Percentiles rank a stretch among this genome's conserved stretches.
These are phyloP conservation scores for Hormiphora californensis DNA, from an alignment of 37 sponge, comb jelly and placozoan species.

Conservation along the genomic window DNA sequence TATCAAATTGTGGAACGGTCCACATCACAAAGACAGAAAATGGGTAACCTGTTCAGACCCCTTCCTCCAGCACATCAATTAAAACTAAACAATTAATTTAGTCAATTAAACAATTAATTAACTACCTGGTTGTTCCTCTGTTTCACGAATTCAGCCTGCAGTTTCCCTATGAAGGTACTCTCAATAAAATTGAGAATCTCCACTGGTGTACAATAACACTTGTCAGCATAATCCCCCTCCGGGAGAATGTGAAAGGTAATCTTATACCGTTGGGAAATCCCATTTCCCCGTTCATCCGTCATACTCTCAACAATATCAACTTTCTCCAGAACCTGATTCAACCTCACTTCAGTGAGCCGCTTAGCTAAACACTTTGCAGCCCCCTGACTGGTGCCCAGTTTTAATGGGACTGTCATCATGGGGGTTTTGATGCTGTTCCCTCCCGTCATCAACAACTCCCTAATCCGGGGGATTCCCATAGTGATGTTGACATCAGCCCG, in stretches of 20 bases:
- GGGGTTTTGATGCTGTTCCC: conserved; percentile 89
- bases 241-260: not conserved
- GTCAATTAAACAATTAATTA: not conserved
- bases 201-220: not conserved
- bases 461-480: conserved; percentile 92
- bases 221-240: not conserved
- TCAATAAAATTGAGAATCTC: not conserved
- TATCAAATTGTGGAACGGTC: too few species aligned
- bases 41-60: too few species aligned
- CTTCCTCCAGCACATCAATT: too few species aligned
- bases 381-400: not conserved
- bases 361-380: conserved; percentile 25
- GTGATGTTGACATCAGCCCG: conserved; percentile 98
- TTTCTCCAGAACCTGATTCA: conserved; percentile 80
- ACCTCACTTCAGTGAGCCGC: conserved; percentile 65
- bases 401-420: conserved; percentile 76
- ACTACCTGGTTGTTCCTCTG: not conserved
- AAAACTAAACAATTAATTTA: too few species aligned
- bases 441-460: conserved; percentile 93
- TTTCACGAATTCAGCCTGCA: conserved; percentile 4
- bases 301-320: conserved; percentile 76
- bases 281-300: conserved; percentile 31
- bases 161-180: not conserved
- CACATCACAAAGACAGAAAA: too few species aligned
- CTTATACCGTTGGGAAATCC: not conserved